Conservation (phyloP, 1,140 invertebrate species). For the Eciton burchellii region DNA sequence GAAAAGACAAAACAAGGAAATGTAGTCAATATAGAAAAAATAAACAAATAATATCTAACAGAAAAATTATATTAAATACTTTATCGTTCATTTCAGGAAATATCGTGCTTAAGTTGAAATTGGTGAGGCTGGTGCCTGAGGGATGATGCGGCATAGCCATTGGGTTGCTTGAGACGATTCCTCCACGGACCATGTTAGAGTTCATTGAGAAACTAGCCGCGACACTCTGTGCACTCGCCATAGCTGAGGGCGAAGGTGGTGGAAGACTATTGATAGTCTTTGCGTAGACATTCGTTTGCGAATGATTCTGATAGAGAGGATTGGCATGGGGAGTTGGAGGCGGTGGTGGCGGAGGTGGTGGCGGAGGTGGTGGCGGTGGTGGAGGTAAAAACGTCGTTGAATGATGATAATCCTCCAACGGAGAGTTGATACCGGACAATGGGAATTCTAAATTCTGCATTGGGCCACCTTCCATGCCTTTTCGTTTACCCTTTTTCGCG, state of each 20-base stretch:
- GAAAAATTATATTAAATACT: conserved; percentile 77
- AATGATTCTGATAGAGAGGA: conserved; percentile 82
- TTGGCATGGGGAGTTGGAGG: conserved; percentile 75
- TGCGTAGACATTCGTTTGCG: conserved; percentile 79
- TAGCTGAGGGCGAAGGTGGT: conserved; percentile 71
- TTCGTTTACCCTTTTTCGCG: conserved; percentile 82
- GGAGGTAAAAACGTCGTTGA: conserved; percentile 75
- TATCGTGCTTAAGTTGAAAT: conserved; percentile 90
- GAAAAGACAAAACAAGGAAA: neutral
- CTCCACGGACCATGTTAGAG: conserved; percentile 70
- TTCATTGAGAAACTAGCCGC: conserved; percentile 70
- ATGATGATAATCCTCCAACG: conserved; percentile 83
- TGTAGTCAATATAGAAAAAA: neutral
- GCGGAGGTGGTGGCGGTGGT: conserved; percentile 42
- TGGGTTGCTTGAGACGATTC: conserved; percentile 73
- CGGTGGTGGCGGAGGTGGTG: conserved; percentile 46
- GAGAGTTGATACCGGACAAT: conserved; percentile 79
- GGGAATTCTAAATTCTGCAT: conserved; percentile 83
- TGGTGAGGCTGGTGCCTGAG: conserved; percentile 87
- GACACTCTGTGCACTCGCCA: conserved; percentile 70
- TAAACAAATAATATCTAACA: neutral
- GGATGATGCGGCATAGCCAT: conserved; percentile 81
- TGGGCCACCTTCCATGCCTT: conserved; percentile 67
- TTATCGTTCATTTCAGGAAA: conserved; percentile 90
- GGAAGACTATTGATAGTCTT: conserved; percentile 78